phyloP scores from a whole-genome alignment of 2,113 vertebrate species.

The Ia io region DNA sequence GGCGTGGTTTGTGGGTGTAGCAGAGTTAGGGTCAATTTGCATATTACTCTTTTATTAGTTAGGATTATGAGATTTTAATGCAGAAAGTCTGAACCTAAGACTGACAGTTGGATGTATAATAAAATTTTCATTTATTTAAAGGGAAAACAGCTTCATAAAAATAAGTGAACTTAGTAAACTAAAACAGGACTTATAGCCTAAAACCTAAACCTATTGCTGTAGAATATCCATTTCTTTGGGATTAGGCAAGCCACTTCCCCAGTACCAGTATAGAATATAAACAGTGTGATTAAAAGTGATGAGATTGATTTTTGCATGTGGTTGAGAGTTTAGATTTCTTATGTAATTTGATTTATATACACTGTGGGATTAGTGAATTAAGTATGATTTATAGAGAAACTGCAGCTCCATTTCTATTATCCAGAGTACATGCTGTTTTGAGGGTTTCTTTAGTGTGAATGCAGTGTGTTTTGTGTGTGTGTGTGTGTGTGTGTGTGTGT shows the following conservation, averaged over 20 bases:
- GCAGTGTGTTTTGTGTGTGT: neutral
- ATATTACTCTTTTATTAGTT: too few relatives aligned
- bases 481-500: neutral
- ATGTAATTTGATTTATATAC: neutral
- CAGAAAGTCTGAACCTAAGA: neutral
- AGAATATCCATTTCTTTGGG: neutral
- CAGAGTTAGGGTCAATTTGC: too few relatives aligned
- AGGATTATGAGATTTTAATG: neutral
- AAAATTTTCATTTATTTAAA: neutral
- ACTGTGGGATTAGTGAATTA: neutral
- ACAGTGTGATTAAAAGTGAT: neutral
- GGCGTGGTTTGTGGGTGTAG: too few relatives aligned
- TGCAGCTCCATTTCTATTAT: neutral
- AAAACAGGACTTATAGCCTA: neutral
- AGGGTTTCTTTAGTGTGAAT: neutral
- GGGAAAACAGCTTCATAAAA: neutral
- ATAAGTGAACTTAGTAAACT: neutral
- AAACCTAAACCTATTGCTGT: neutral
- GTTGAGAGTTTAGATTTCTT: constrained; percentile 3
- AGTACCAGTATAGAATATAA: neutral
- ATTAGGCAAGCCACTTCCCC: neutral
- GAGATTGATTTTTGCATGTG: neutral
- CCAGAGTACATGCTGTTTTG: neutral
- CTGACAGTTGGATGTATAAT: neutral
- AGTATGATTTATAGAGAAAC: neutral